Conservation (phyloP, 2,113 vertebrate species). For the Meleagris gallopavo region DNA sequence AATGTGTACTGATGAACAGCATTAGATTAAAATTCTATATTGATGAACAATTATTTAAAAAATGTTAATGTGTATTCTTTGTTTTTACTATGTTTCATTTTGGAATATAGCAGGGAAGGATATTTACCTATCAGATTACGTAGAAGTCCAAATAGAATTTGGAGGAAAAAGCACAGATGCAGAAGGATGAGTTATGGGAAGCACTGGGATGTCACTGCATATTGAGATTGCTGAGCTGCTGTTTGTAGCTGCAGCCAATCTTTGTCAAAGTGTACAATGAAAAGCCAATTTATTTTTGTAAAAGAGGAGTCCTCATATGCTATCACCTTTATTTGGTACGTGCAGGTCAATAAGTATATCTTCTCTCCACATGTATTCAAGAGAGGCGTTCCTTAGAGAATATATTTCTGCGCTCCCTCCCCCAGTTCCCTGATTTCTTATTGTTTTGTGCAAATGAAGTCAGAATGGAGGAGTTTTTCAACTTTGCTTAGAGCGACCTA, state of each 20-base stretch:
- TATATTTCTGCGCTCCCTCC: not conserved
- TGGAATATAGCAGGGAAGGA: not conserved
- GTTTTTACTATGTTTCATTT: not conserved
- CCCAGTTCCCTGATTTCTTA: not conserved
- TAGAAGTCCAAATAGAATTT: not conserved
- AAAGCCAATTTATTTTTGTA: not conserved
- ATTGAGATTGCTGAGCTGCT: not conserved
- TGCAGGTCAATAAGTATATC: not conserved
- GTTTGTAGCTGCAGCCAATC: not conserved
- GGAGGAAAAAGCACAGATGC: not conserved
- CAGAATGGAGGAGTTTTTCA: not conserved
- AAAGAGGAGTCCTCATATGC: not conserved
- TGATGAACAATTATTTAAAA: not conserved
- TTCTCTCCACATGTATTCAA: not conserved
- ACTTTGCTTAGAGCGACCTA: not conserved
- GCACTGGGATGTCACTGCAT: not conserved
- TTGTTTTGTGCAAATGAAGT: slow-evolving; percentile 16
- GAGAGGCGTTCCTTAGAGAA: not conserved
- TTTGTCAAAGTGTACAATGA: not conserved
- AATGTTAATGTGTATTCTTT: not conserved
- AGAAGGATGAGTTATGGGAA: not conserved
- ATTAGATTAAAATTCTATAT: not conserved
- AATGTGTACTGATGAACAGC: not conserved
- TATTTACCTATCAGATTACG: not conserved
- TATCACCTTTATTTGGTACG: not conserved